phyloP scores from a whole-genome alignment of 2,797 vertebrate genomes.

The Cryptoprocta ferox region DNA sequence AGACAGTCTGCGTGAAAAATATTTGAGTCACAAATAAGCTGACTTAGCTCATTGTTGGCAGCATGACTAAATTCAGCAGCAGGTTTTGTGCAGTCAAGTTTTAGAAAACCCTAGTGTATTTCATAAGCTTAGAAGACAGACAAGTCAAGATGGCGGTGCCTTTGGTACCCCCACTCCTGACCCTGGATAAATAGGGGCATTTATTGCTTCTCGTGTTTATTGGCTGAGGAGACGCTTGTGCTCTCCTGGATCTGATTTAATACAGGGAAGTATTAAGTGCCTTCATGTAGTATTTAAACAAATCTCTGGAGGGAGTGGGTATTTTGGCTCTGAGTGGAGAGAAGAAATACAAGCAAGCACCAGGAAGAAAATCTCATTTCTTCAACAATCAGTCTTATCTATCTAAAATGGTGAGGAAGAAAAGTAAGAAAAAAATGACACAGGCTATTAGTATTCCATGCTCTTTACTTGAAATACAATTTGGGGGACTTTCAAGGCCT shows the following conservation, averaged over 20 bases:
- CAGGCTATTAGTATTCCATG: background rate
- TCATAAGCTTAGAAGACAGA: background rate
- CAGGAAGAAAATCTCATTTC: constrained; percentile 39
- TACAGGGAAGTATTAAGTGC: background rate
- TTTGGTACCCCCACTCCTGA: background rate
- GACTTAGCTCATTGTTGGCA: background rate
- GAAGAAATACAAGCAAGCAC: background rate
- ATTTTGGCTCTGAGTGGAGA: background rate
- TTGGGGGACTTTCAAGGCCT: background rate
- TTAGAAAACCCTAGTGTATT: background rate
- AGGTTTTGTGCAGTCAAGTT: background rate
- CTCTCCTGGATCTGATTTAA: background rate
- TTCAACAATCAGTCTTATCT: constrained; percentile 13
- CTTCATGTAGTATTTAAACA: background rate
- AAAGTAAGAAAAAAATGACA: background rate
- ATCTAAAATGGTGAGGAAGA: background rate
- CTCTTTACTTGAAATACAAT: constrained; percentile 24
- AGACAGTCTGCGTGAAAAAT: background rate
- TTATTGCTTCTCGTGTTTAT: background rate
- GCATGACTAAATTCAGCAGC: background rate
- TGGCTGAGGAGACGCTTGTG: background rate
- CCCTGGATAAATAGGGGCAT: background rate
- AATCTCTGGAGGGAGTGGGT: background rate
- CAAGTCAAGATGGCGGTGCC: background rate
- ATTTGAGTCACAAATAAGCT: background rate